Percentiles rank a stretch among this genome's conserved stretches.
These are phyloP conservation scores for Pachycephus smyrnensis DNA, from an alignment of 2,888 invertebrate genomes.

Conservation along the genomic window DNA sequence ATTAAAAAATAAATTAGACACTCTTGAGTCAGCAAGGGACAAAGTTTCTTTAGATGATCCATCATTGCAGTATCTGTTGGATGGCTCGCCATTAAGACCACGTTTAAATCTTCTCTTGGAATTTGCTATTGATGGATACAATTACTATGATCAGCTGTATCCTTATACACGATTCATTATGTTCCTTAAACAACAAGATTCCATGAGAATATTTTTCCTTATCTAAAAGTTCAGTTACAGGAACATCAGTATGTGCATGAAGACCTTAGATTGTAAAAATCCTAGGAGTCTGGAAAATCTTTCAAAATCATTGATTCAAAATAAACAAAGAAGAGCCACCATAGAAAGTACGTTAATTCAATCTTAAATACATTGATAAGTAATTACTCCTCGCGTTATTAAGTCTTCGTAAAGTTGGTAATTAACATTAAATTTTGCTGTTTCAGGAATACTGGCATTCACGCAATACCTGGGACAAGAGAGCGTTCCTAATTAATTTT, in stretches of 20 bases:
- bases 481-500: not conserved
- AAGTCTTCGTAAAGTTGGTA: not conserved
- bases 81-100: slow-evolving; percentile 51
- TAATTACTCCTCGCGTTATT: not conserved
- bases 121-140: slow-evolving; percentile 47
- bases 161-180: slow-evolving; percentile 29
- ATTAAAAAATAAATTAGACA: slow-evolving; percentile 44
- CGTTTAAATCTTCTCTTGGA: slow-evolving; percentile 49
- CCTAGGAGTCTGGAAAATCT: slow-evolving; percentile 42
- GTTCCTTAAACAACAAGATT: not conserved
- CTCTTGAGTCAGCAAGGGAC: slow-evolving; percentile 45
- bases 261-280: slow-evolving; percentile 44
- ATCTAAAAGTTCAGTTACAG: slow-evolving; percentile 25
- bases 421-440: slow-evolving; percentile 6
- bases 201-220: slow-evolving; percentile 7
- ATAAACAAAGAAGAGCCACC: slow-evolving; percentile 30
- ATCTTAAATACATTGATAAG: not conserved
- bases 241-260: slow-evolving; percentile 32
- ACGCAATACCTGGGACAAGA: slow-evolving; percentile 47
- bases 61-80: slow-evolving; percentile 42
- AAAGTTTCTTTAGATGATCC: slow-evolving; percentile 42
- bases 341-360: slow-evolving; percentile 45
- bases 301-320: slow-evolving; percentile 38
- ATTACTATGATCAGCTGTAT: slow-evolving; percentile 50
- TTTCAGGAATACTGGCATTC: slow-evolving; percentile 48